Conservation (phyloP, 2,888 invertebrate species). For the Matsumyia berberina region DNA sequence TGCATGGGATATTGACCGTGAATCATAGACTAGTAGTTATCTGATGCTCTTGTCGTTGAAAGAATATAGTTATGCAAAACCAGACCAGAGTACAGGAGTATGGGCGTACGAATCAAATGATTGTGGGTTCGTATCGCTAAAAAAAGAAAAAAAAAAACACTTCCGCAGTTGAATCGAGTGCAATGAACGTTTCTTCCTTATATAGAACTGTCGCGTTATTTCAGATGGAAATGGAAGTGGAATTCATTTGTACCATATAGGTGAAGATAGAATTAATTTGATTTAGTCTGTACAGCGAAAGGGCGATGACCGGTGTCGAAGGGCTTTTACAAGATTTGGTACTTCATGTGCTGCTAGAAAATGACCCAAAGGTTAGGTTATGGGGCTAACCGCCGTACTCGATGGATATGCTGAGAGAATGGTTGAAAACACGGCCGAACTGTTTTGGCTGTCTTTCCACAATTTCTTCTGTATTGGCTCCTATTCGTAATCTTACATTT, state of each 20-base stretch:
- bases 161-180: conserved; percentile 57
- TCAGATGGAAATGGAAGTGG: not conserved
- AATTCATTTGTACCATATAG: not conserved
- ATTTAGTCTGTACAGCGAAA: no score
- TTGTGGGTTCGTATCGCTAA: conserved; percentile 45
- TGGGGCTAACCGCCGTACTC: no score
- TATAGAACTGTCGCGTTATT: not conserved
- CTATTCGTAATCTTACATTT: no score
- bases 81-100: conserved; percentile 33
- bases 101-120: conserved; percentile 51
- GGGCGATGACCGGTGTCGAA: no score
- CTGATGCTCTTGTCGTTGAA: conserved; percentile 32
- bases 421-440: no score
- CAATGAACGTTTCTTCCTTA: conserved; percentile 53
- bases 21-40: conserved; percentile 56
- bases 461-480: no score
- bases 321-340: no score
- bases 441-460: no score
- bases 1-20: conserved; percentile 70
- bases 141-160: conserved; percentile 39
- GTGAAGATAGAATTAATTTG: no score
- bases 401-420: no score
- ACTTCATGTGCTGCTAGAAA: no score
- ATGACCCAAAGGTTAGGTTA: no score
- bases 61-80: conserved; percentile 55